These are phyloP conservation scores for Synaphobranchus kaupii DNA, from an alignment of 2,797 vertebrate species.

Conservation along the genomic window DNA sequence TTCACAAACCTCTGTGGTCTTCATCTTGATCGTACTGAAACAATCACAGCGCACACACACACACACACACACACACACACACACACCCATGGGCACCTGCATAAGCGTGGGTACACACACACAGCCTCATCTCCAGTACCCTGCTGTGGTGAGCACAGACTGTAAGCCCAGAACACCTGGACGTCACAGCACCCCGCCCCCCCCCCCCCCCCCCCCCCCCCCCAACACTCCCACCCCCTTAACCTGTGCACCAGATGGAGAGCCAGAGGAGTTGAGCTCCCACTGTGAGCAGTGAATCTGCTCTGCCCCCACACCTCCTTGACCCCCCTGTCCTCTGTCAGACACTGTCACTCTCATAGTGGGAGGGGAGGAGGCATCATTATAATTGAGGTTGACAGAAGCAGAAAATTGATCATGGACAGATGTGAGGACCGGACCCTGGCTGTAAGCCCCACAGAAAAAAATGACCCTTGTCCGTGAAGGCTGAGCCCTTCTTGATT, in stretches of 20 bases:
- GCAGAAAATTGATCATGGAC: conserved; percentile 38
- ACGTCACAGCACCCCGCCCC: background rate
- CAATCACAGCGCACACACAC: background rate
- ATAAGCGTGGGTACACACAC: background rate
- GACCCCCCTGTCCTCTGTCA: background rate
- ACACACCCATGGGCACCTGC: background rate
- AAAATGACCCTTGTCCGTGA: background rate
- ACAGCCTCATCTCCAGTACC: background rate
- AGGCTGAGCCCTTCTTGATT: background rate
- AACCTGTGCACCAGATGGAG: conserved; percentile 21
- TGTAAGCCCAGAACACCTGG: conserved; percentile 14
- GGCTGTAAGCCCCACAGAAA: background rate
- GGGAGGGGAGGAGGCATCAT: background rate
- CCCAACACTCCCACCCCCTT: background rate
- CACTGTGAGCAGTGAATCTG: background rate
- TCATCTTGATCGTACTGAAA: background rate
- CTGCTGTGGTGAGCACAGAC: conserved; percentile 9
- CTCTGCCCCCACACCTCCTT: background rate
- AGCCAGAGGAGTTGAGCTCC: background rate
- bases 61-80: background rate
- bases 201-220: background rate
- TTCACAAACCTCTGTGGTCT: background rate
- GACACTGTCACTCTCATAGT: conserved; percentile 13
- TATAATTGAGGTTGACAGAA: conserved; percentile 38
- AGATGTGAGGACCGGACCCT: conserved; percentile 1